Base-by-base conservation (phyloP, 2,888 invertebrate genomes). In the Coleophora deauratella region DNA sequence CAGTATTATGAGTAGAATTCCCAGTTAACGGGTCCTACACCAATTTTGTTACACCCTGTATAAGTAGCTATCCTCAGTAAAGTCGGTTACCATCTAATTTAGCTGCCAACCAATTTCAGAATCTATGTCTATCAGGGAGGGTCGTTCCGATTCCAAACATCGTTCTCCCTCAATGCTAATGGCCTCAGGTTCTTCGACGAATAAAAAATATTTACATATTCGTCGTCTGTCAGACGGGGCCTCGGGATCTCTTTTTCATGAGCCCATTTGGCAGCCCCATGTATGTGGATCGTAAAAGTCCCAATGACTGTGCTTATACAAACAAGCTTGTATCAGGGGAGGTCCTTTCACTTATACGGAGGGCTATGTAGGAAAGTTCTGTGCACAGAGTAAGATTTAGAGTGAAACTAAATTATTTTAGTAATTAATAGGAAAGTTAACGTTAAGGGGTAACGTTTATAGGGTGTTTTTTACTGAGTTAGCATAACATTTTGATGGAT, bases 261-360 rank as follows among this genome's bases (percentile, higher is more conserved):
- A 62, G 57, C 59, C 65, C 65, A 72, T 76, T 77, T 75, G 75
- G 74, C 71, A 73, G 59, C 65, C 62, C 62, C 57, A 49, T 58
- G 62, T 50, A 52, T 51, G 55, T 57, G 49, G 41, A 51, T 66
- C 68, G 68, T 72, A 68, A 70, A 70, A 64, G 50, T 54, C 54
- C 49, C 62, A 64, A 68, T 66, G 65, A 61, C 59, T 59, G 41
- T 52, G 57, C 61, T 57, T 59, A 59, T 59, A 63, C 63, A 66
- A 66, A 69, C 63, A 63, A 62, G 63, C 49, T 46, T 50, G 49
- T 53, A 42, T 46, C 28, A 12, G 32, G 28, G 33, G 37, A 38
- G 38, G 30, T 15, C 14, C 11, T 27, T 21, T 13, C 14, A 21
- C 38, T 38, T 35, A 27, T 34, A 32, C 27, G 8, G 12, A 2